These are phyloP conservation scores for Bufo gargarizans DNA, from an alignment of 2,113 vertebrate genomes.

Conservation along the genomic window DNA sequence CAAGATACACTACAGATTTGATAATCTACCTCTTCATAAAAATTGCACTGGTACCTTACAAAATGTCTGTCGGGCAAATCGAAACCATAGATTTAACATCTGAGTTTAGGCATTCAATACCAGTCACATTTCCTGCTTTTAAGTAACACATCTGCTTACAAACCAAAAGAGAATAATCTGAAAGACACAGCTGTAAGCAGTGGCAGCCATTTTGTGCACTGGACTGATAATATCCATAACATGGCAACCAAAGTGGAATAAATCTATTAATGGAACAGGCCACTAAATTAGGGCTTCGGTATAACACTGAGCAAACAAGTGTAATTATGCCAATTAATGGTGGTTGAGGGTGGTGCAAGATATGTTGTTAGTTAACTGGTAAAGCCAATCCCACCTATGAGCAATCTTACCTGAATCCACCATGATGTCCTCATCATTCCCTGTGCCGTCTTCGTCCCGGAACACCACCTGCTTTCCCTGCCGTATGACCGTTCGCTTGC, in stretches of 20 bases:
- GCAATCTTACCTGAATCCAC: constrained; percentile 87
- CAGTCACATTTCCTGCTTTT: background rate
- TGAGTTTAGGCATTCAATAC: no score
- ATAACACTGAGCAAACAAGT: background rate
- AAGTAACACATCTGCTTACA: background rate
- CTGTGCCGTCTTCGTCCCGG: constrained; percentile 90
- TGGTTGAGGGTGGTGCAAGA: background rate
- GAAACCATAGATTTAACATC: no score
- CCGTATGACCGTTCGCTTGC: constrained; percentile 89
- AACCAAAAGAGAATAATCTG: background rate
- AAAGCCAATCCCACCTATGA: background rate
- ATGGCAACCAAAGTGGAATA: background rate
- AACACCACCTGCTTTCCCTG: constrained; percentile 98
- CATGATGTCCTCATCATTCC: constrained; percentile 97
- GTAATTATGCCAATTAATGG: background rate
- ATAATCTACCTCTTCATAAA: no score
- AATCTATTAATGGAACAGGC: background rate
- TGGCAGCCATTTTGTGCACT: constrained; percentile 4
- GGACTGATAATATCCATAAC: background rate
- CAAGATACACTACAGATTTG: background rate
- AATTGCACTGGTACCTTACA: no score
- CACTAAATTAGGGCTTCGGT: background rate
- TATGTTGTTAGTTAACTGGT: background rate
- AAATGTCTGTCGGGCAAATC: no score
- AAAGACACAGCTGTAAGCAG: background rate